Percentiles rank a stretch among this genome's conserved stretches.
phyloP scores from a whole-genome alignment of 2,888 invertebrate species.

The Troglohyphantes excavatus region DNA sequence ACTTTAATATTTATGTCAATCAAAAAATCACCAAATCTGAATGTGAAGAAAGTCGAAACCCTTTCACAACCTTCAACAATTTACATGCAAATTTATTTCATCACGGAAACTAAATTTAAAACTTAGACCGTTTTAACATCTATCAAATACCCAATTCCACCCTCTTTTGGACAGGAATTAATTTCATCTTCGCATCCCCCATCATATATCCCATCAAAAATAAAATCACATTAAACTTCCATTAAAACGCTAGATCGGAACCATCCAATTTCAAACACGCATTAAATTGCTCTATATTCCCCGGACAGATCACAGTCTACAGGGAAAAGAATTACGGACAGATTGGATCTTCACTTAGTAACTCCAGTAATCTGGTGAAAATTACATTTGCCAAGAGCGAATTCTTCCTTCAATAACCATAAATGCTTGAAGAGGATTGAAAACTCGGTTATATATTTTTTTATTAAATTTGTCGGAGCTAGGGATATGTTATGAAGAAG shows the following conservation, averaged over 20 bases:
- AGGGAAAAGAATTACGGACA: conserved; percentile 14
- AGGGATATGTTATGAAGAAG: conserved; percentile 41
- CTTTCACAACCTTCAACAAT: too few species aligned
- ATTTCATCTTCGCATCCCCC: not conserved
- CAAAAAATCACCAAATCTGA: too few species aligned
- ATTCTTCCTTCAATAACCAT: conserved; percentile 21
- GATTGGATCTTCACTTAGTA: conserved; percentile 21
- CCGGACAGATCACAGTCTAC: not conserved
- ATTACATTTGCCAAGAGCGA: conserved; percentile 31
- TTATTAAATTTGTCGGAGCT: conserved; percentile 34
- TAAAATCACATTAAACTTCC: conserved; percentile 6
- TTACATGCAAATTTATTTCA: too few species aligned
- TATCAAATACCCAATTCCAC: not conserved
- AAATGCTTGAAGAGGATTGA: not conserved
- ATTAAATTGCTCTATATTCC: conserved; percentile 32
- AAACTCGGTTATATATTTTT: conserved; percentile 8
- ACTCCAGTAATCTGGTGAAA: conserved; percentile 8
- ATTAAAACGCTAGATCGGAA: not conserved
- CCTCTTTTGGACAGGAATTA: not conserved
- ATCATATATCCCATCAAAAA: not conserved
- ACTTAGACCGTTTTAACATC: too few species aligned
- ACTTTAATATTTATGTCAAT: too few species aligned
- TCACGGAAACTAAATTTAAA: too few species aligned
- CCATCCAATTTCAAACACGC: conserved; percentile 18
- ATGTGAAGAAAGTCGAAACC: too few species aligned